Evolutionary conservation across 2,797 vertebrate genomes (phyloP), one percentile per base, ranked within the genome.

Genomic region (Poeciliopsis paucimaculata): DNA sequence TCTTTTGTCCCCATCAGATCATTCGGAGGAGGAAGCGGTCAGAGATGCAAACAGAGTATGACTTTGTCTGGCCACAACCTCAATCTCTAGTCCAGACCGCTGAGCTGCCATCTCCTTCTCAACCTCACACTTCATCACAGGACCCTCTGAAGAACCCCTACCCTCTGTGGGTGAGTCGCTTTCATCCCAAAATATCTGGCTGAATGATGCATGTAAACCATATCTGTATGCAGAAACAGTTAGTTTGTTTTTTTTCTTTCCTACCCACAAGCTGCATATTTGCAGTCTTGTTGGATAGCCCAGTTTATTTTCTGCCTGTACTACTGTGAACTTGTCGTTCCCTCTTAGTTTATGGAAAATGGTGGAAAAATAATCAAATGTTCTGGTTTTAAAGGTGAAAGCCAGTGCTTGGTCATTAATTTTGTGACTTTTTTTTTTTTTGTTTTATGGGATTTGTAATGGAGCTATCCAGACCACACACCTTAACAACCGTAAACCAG

Each of bases 21-120:
- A 97, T 98, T 85, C 96, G 96, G 88, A 97, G 97, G 89, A 97
- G 97, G 93, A 97, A 97, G 62, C 95, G 86, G 81, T 97, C 96
- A 78, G 83, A 90, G 0, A 97, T 97, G 91, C 96, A 93, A n/a
- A 86, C 90, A 0, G 97, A 97, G 82, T 95, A 95, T 1, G 95
- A 96, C 70, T 91, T 90, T 31, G 95, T 95, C 90, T 97, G 97
- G 96, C 88, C 95, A 0, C 95, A 91, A 41, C 75, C 92, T 47
- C 93, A 93, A 36, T 87, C 95, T 84, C 0, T 95, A 93, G 2
- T 86, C 86, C 3, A 91, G 91, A 26, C 90, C 80, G 76, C 89
- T 81, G 92, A 93, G 26, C 91, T 89, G 46, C 13, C 88, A 62
- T 85, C 96, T 88, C 4, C 94, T 72, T 10, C 94, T 85, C 88